Base-by-base conservation (phyloP, 1,140 invertebrate genomes). In the Drosophila lini region DNA sequence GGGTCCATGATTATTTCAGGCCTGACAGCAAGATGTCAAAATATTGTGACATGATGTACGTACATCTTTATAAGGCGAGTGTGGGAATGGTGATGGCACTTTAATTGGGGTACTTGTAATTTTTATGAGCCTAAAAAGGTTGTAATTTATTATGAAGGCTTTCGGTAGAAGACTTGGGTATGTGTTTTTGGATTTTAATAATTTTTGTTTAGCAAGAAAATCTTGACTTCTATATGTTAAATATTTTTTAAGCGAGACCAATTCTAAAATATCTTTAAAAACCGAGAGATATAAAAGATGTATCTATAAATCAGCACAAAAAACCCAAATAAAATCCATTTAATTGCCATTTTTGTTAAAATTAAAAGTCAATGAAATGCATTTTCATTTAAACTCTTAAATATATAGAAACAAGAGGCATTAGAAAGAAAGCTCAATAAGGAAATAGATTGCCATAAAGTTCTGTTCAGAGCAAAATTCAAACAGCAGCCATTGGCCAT, bases 1-100 rank as follows among this genome's bases (percentile, higher is more conserved):
- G 67, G 57, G 44, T 32, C 56, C 56, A 22, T 60, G 38, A 25
- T 61, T 74, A 47, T 47, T 59, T 52, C 11, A 53, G 25, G 34
- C 10, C 40, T 53, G 70, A 61, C 70, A 74, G 69, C 70, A 16
- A 53, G 57, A 34, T 74, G 70, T 74, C 70, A 61, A 74, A 74
- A 74, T 62, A 74, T 74, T 74, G 41, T 47, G 70, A 62, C 56
- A 41, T 50, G 68, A 62, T 61, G 56, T 41, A 61, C 57, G 67
- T 65, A 70, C 68, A 70, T 58, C 42, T 69, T 70, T 57, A 70
- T 61, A 7, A 13, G 25, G 6, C 28, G 61, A 42, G 47, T 73
- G 32, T 61, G 32, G 40, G 69, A 56, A 68, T 40, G 55, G 55
- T 40, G 55, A 32, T 50, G 55, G 31, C 9, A 34, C 25, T 69